These are phyloP conservation scores for Zaprionus tsacasi DNA, from an alignment of 1,140 invertebrate species.

Conservation along the genomic window DNA sequence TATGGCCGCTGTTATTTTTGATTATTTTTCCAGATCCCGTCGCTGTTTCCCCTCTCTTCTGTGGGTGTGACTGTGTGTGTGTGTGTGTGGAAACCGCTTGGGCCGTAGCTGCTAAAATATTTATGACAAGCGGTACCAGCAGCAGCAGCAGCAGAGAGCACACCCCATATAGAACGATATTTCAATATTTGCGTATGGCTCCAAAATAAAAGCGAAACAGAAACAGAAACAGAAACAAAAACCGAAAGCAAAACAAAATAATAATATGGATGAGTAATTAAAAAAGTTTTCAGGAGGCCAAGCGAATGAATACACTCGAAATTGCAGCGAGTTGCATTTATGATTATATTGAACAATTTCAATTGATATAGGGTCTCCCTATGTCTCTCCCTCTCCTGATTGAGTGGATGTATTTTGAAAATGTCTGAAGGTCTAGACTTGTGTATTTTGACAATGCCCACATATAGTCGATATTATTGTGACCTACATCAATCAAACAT, in stretches of 20 bases:
- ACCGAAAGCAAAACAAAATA: conserved; percentile 22
- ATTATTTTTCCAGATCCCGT: conserved; percentile 52
- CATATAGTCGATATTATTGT: conserved; percentile 13
- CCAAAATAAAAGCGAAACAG: conserved; percentile 29
- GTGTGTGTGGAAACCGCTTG: conserved; percentile 30
- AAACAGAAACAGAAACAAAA: conserved; percentile 14
- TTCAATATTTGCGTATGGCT: conserved; percentile 63
- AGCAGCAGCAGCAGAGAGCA: conserved; percentile 1
- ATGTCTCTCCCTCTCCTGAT: not conserved
- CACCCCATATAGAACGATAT: conserved; percentile 46
- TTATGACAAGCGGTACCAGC: conserved; percentile 67
- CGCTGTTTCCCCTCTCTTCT: not conserved
- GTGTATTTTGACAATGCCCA: conserved; percentile 37
- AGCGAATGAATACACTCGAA: conserved; percentile 27
- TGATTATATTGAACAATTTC: conserved; percentile 30
- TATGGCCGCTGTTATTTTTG: conserved; percentile 69
- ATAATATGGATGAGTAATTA: conserved; percentile 64
- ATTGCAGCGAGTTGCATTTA: conserved; percentile 35
- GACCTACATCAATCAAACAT: conserved; percentile 52
- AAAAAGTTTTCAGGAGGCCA: conserved; percentile 59
- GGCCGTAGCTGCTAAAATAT: conserved; percentile 67
- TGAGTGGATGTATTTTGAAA: conserved; percentile 4
- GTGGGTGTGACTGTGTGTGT: conserved; percentile 7
- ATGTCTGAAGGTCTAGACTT: conserved; percentile 24
- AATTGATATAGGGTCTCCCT: not conserved